Conservation (phyloP, 2,797 vertebrate species). For the Spinibarbus caldwelli region DNA sequence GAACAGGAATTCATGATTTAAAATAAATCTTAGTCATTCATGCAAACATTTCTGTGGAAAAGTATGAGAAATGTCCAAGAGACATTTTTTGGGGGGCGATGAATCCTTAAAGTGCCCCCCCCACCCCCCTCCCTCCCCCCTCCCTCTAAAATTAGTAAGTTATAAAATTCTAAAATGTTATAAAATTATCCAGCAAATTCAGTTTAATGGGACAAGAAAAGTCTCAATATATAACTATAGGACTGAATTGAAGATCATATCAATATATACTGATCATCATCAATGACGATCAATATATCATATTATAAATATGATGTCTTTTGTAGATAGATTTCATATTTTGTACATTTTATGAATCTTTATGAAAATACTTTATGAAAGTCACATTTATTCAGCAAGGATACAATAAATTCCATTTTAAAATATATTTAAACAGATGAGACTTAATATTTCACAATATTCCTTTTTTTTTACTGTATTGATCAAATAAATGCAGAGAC, state of each 20-base stretch:
- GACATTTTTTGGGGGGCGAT: neutral
- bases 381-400: neutral
- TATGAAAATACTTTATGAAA: neutral
- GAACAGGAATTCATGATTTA: neutral
- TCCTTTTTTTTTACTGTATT: neutral
- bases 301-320: neutral
- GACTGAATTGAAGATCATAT: neutral
- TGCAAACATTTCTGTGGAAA: neutral
- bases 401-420: neutral
- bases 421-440: neutral
- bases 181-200: neutral
- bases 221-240: neutral
- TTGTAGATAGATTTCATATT: neutral
- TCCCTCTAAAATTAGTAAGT: too few relatives aligned
- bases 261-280: neutral
- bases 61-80: neutral
- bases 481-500: neutral
- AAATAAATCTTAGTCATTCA: neutral
- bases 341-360: neutral
- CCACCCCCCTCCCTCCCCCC: too few relatives aligned
- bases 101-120: too few relatives aligned
- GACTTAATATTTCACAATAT: too few relatives aligned
- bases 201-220: neutral
- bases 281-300: neutral
- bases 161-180: too few relatives aligned